Conservation (phyloP, 2,888 invertebrate genomes). For the Pollenia labialis region DNA sequence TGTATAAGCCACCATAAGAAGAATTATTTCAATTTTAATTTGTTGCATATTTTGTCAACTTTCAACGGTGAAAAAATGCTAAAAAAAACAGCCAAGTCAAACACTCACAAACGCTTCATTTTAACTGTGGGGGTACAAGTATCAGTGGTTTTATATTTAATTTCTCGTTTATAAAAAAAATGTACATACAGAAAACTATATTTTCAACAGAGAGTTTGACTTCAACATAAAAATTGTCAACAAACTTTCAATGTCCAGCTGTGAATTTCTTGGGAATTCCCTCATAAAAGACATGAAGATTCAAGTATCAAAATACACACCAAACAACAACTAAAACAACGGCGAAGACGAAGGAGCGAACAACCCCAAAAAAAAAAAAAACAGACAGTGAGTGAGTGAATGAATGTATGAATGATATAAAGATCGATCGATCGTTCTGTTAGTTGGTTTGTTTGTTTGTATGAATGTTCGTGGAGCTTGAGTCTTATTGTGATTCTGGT, state of each 20-base stretch:
- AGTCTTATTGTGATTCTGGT: neutral
- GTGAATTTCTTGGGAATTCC: conserved; percentile 84
- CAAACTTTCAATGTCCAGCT: conserved; percentile 79
- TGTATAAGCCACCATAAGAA: conserved; percentile 2
- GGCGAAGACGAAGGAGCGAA: conserved; percentile 7
- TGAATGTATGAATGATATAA: conserved; percentile 58
- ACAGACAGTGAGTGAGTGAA: conserved; percentile 53
- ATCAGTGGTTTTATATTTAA: conserved; percentile 60
- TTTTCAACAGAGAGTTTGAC: conserved; percentile 44
- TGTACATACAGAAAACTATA: neutral
- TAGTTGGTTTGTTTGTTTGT: neutral
- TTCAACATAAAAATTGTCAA: conserved; percentile 76
- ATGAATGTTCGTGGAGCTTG: conserved; percentile 4
- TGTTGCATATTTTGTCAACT: conserved; percentile 77
- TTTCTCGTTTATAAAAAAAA: conserved; percentile 48
- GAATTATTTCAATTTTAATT: conserved; percentile 75
- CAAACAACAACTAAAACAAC: conserved; percentile 33
- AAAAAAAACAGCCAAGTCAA: neutral
- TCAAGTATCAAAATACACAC: conserved; percentile 72
- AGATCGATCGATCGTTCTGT: conserved; percentile 53
- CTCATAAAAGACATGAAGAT: conserved; percentile 75
- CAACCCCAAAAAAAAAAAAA: conserved; percentile 41
- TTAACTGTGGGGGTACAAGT: conserved; percentile 57
- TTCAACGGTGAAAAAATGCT: conserved; percentile 54
- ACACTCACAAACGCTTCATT: conserved; percentile 23